phyloP scores from a whole-genome alignment of 1,140 invertebrate species.

The Diorhabda elongata region DNA sequence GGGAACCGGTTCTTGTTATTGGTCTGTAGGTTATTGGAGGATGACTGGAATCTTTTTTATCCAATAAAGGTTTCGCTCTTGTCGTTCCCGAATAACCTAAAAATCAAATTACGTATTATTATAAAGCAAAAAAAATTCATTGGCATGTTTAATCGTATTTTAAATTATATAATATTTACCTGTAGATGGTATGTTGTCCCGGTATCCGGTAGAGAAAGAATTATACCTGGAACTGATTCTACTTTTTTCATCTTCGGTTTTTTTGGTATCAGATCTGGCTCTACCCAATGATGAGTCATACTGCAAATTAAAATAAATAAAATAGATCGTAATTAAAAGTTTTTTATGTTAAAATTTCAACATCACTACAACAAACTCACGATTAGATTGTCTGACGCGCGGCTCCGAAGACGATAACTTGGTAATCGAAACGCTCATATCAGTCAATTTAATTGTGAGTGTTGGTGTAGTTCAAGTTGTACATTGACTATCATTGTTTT shows the following conservation, averaged over 20 bases:
- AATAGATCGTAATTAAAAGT: neutral
- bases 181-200: slow-evolving; percentile 21
- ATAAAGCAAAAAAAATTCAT: neutral
- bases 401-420: no score
- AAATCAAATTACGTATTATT: neutral
- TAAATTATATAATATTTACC: slow-evolving; percentile 8
- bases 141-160: neutral
- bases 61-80: slow-evolving; percentile 33
- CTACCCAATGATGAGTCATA: slow-evolving; percentile 33
- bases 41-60: slow-evolving; percentile 40
- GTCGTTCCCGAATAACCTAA: slow-evolving; percentile 22
- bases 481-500: no score
- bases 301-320: slow-evolving; percentile 24
- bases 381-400: no score
- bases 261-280: slow-evolving; percentile 23
- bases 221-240: slow-evolving; percentile 33
- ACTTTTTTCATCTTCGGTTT: slow-evolving; percentile 28
- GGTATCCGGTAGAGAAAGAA: slow-evolving; percentile 31
- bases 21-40: slow-evolving; percentile 42
- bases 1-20: slow-evolving; percentile 26
- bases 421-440: no score
- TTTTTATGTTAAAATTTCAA: no score
- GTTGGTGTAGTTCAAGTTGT: no score
- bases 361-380: no score
- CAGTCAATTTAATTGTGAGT: no score